Evolutionary conservation across 2,888 invertebrate species (phyloP), one percentile per base, ranked within the genome.

Genomic region (Ophion costatus): DNA sequence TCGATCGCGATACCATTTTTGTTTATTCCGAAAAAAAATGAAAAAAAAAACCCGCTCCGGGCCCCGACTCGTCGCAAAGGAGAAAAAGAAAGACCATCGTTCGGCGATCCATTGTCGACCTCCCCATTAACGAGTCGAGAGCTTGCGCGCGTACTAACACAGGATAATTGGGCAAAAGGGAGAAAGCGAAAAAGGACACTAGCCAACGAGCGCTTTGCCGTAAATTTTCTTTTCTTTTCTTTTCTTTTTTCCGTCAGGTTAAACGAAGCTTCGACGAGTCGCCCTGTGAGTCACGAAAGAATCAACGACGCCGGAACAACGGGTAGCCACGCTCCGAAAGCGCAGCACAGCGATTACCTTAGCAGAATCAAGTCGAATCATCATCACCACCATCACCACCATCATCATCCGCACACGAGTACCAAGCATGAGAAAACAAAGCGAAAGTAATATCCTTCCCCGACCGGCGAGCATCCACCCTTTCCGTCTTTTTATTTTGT

Each of bases 401-500:
- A 91, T 84, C 92, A 92, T 89, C 91, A 92, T 89, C 90, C 90
- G 80, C 90, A 88, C 81, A 87, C 90, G 88, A 89, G 86, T 88
- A 88, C 89, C 88, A 93, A 93, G 89, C 90, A 91, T 88, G 93
- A 93, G 89, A 93, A 92, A 89, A 91, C 86, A 90, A 93, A 93
- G 90, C 91, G 91, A 91, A 93, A 93, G 91, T 93, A 92, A 92
- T 20, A 88, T 77, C 29, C 70, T 63, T 17, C 6, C 17, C 6
- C 69, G 70, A 66, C 80, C 78, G 76, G 71, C 80, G 74, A 80
- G 71, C 71, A 82, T 85, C 79, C 75, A 73, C 66, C 24, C 59
- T 51, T 77, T 20, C 69, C 45, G 59, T 66, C 38, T 42, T 81
- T 80, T 51, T n/a, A 17, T 59, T 59, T 74, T 74, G 17, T 61